Base-by-base conservation (phyloP, 2,797 vertebrate species). In the Jordanella pulchra region DNA sequence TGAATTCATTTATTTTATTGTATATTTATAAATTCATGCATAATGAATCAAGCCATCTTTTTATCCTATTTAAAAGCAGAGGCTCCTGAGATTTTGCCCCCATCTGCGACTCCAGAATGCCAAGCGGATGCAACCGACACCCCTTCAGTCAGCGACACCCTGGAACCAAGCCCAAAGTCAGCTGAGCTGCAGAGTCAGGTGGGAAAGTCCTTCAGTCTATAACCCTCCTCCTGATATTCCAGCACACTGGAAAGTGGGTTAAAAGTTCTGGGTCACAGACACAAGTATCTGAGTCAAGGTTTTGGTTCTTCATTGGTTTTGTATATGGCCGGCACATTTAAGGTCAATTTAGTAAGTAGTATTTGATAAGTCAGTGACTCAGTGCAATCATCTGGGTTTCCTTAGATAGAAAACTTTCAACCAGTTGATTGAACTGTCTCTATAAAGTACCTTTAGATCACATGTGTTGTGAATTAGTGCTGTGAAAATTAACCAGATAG, bases 81-180 rank as follows among this genome's bases (percentile, higher is more conserved):
- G 44, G 79, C 86, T 0, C 6, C 90, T 35, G 92, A 88, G 6
- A 21, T 47, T 1, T 45, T 47, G 0, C 73, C 93, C 55, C 92
- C 94, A 0, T 87, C 92, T 0, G 93, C 95, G 72, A 93, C 93
- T 0, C 87, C 93, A 27, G 86, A 82, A 81, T 92, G 92, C 7
- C 89, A 83, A 54, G 90, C 93, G 51, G 95, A 95, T 21, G 91
- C 95, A 87, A 63, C 58, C 70, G 93, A 91, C 0, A 90, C 64
- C 77, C 89, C 86, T 87, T 90, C 55, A 2, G 94, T 91, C 9
- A 87, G 90, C 0, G 93, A 95, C 89, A 90, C 92, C 0, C 81
- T 87, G 0, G 90, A 65, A 0, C 75, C 91, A 50, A 91, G 92
- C 0, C 91, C 80, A 50, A 42, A 93, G 69, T 84, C 77, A 0